phyloP scores from a whole-genome alignment of 2,113 vertebrate species.

The Accipiter cooperii region DNA sequence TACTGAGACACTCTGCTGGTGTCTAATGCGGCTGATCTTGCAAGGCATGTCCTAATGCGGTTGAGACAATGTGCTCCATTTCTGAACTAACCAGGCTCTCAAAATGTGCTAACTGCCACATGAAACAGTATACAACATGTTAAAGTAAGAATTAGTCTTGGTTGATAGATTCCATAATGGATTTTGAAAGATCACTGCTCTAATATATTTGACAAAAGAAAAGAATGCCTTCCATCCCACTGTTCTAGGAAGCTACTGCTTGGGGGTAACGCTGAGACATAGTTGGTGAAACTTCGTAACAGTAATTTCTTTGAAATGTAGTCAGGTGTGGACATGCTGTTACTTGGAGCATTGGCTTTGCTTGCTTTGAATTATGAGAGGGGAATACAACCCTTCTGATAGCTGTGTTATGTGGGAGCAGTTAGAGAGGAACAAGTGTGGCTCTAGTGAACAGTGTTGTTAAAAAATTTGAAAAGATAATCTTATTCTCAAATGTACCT shows the following conservation, averaged over 20 bases:
- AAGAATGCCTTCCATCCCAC: neutral
- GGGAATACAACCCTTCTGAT: neutral
- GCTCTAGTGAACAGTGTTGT: neutral
- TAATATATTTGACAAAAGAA: neutral
- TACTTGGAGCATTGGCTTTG: neutral
- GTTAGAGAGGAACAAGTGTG: neutral
- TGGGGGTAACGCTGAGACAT: neutral
- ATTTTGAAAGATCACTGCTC: neutral
- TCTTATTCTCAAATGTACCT: neutral
- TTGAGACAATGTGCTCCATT: neutral
- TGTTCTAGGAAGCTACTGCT: neutral
- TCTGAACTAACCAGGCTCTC: neutral
- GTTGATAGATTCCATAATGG: neutral
- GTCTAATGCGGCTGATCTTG: neutral
- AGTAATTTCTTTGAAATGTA: neutral
- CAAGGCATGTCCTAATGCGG: neutral
- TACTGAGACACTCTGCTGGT: neutral
- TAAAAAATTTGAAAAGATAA: neutral
- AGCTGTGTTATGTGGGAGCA: neutral
- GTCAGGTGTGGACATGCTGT: neutral
- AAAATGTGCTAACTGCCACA: neutral
- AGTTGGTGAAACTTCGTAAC: neutral
- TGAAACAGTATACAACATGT: accelerated
- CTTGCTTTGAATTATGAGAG: neutral
- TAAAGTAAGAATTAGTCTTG: neutral